Percentiles rank a stretch among this genome's conserved stretches.
These are phyloP conservation scores for Tachysurus vachellii DNA, from an alignment of 2,113 vertebrate species.

Conservation along the genomic window DNA sequence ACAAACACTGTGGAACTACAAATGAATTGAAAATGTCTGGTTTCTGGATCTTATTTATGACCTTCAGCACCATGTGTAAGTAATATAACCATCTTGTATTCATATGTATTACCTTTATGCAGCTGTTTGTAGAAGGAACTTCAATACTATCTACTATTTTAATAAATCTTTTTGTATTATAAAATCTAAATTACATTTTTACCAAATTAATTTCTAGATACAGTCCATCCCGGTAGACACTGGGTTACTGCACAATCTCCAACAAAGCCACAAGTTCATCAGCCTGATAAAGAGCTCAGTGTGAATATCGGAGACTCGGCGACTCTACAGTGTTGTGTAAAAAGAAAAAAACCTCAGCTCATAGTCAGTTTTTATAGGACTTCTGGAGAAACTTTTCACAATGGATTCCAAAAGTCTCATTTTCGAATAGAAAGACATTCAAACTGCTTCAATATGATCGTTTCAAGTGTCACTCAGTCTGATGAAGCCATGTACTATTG, in stretches of 20 bases:
- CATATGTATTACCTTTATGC: background rate
- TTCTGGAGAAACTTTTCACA: background rate
- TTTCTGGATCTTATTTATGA: background rate
- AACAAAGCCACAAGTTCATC: background rate
- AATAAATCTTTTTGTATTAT: background rate
- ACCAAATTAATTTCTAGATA: background rate
- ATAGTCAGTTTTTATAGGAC: background rate
- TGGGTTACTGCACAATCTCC: background rate
- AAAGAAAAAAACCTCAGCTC: background rate
- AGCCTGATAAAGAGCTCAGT: background rate
- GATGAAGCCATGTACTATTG: constrained; percentile 11
- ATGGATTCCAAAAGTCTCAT: background rate
- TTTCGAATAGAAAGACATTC: background rate
- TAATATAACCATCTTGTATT: background rate
- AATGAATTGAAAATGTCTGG: background rate
- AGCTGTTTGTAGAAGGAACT: background rate
- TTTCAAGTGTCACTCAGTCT: background rate
- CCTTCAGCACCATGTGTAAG: background rate
- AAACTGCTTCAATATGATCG: background rate
- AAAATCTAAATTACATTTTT: background rate
- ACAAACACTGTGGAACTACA: background rate
- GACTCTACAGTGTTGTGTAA: background rate
- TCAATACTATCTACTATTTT: background rate
- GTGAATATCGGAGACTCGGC: constrained; percentile 3
- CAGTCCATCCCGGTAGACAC: background rate